Evolutionary conservation across 2,888 invertebrate species (phyloP), one percentile per base, ranked within the genome.

Genomic region (Hartigia nigra): DNA sequence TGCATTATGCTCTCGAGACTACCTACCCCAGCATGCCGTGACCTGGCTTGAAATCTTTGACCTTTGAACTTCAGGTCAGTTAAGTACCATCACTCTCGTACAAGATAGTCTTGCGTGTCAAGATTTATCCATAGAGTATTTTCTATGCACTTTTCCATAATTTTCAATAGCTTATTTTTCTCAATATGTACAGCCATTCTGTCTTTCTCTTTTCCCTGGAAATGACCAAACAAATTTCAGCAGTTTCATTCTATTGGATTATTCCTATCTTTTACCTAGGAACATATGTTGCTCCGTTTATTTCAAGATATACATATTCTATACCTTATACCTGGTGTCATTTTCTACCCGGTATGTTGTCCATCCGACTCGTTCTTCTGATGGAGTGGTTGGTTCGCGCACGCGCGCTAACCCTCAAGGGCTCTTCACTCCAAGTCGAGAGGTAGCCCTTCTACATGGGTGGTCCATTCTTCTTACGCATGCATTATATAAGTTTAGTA

Each of bases 401-500:
- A 88, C 86, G 80, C 89, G 55, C 55, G 23, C 55, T 55, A 88
- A 88, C 89, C 89, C 89, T 90, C 83, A 82, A 90, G 90, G 85
- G 89, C 84, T 86, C 91, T 90, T 85, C 86, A 90, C 86, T 84
- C 84, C 84, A 82, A 88, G 88, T 88, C 88, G 87, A 90, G 88
- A 86, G 86, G 84, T 55, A 83, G 81, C 81, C 84, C 81, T 84
- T 90, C 90, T 84, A 87, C 87, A 89, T 91, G 91, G 91, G 91
- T 91, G 91, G 91, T 91, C 91, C 90, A 87, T 90, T 89, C 90
- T 89, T 90, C 88, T 87, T 87, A 86, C 88, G 87, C 87, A 89
- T 90, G 87, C 89, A 90, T 90, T 90, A 88, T 83, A 83, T 84
- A 86, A 84, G 84, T 79, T 84, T 81, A 81, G 55, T 55, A 55